Conservation (phyloP, 2,113 vertebrate species). For the Oryzias woworae region DNA sequence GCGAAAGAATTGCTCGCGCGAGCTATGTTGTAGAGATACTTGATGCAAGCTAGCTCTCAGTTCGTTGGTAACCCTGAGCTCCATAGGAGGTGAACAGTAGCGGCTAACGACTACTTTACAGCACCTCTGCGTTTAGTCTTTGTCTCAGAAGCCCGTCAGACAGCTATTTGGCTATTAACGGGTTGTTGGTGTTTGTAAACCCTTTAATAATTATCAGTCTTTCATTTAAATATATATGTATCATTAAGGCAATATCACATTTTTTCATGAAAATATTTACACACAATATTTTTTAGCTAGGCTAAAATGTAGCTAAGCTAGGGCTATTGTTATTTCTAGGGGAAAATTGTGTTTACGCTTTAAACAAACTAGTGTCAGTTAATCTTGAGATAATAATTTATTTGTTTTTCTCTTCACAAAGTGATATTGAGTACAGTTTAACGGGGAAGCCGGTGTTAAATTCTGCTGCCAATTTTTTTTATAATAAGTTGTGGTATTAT, state of each 20-base stretch:
- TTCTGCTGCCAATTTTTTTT: no score
- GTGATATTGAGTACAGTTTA: conserved; percentile 9
- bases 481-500: no score
- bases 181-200: no score
- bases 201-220: no score
- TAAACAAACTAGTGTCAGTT: conserved; percentile 30
- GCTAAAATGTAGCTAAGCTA: conserved; percentile 42
- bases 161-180: background rate
- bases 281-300: conserved; percentile 11
- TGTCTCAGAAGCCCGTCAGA: conserved; percentile 48
- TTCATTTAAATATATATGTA: no score
- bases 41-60: conserved; percentile 30
- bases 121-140: conserved; percentile 70
- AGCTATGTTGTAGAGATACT: conserved; percentile 34
- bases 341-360: conserved; percentile 23
- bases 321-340: conserved; percentile 15
- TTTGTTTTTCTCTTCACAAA: background rate
- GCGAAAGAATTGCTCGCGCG: conserved; percentile 4
- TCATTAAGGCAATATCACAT: no score
- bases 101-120: conserved; percentile 45
- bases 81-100: conserved; percentile 30
- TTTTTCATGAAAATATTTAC: conserved; percentile 20
- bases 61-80: conserved; percentile 30
- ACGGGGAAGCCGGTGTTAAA: no score
- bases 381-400: background rate